phyloP scores from a whole-genome alignment of 1,140 invertebrate genomes.

The Aricia agestis region DNA sequence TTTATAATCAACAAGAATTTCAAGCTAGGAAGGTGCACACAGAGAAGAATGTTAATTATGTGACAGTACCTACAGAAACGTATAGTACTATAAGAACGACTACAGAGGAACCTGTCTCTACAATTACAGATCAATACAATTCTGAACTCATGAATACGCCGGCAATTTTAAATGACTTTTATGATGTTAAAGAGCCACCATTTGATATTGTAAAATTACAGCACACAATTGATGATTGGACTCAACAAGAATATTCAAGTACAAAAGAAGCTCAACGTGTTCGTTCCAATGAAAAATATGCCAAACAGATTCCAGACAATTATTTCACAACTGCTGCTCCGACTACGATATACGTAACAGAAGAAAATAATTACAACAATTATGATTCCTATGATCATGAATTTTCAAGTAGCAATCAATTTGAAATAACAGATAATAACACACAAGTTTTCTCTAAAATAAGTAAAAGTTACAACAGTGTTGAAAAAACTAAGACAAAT shows the following conservation, averaged over 20 bases:
- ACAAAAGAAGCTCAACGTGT: slow-evolving; percentile 65
- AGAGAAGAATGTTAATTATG: slow-evolving; percentile 41
- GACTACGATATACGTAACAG: slow-evolving; percentile 41
- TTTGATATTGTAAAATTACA: slow-evolving; percentile 85
- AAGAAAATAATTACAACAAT: slow-evolving; percentile 52
- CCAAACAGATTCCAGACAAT: slow-evolving; percentile 86
- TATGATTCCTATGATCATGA: slow-evolving; percentile 76
- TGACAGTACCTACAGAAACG: slow-evolving; percentile 43
- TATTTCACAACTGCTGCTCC: slow-evolving; percentile 82
- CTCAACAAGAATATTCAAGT: slow-evolving; percentile 84
- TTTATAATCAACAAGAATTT: slow-evolving; percentile 52
- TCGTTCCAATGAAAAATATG: slow-evolving; percentile 76
- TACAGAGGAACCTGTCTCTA: slow-evolving; percentile 40
- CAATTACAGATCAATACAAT: slow-evolving; percentile 45
- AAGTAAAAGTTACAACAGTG: slow-evolving; percentile 51
- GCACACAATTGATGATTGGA: slow-evolving; percentile 90
- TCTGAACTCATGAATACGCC: slow-evolving; percentile 44
- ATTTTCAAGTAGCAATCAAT: slow-evolving; percentile 74
- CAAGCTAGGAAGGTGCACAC: slow-evolving; percentile 72
- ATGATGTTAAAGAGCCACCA: slow-evolving; percentile 73
- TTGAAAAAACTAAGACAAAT: slow-evolving; percentile 48
- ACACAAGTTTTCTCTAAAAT: slow-evolving; percentile 40
- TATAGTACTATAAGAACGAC: slow-evolving; percentile 45
- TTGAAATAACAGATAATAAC: slow-evolving; percentile 59
- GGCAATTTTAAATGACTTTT: slow-evolving; percentile 52